A percentile compares a stretch with the other conserved stretches of the same genome.
Conservation (phyloP, 2,113 vertebrate genomes). For the Pungitius pungitius region DNA sequence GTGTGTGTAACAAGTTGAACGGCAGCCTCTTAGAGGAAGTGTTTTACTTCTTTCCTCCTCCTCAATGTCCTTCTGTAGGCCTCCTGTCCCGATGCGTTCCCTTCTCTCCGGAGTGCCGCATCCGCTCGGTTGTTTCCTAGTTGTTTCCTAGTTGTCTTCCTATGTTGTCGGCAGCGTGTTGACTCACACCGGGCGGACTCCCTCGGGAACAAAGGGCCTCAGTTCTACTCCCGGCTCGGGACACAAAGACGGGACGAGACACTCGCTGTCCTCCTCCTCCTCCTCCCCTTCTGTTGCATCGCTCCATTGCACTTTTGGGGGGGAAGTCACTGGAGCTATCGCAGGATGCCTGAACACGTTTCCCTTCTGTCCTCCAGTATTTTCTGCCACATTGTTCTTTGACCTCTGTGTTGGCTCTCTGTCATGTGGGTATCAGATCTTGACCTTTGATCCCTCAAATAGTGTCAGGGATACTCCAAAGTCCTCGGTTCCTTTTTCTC, state of each 20-base stretch:
- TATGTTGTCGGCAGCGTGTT: conserved; percentile 19
- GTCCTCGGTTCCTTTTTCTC: background rate
- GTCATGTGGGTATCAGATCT: conserved; percentile 8
- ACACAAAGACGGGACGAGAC: background rate
- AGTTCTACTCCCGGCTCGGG: conserved; percentile 44
- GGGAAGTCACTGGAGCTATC: too few relatives aligned
- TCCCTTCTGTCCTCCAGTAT: background rate
- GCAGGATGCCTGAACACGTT: background rate
- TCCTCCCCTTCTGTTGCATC: background rate
- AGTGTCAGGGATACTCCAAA: background rate
- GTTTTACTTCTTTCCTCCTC: conserved; percentile 13
- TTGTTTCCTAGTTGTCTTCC: conserved; percentile 33
- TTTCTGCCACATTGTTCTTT: conserved; percentile 1
- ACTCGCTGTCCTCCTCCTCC: background rate
- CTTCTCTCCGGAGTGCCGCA: conserved; percentile 7
- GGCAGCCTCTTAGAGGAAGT: conserved; percentile 35
- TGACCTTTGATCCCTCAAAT: background rate
- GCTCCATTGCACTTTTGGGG: background rate
- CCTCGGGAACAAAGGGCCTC: conserved; percentile 49
- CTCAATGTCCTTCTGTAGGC: background rate
- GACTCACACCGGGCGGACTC: conserved; percentile 45
- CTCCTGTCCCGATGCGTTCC: background rate
- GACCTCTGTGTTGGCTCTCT: conserved; percentile 12
- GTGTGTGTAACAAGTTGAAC: background rate
- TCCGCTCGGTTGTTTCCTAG: too few relatives aligned